Percentiles rank a stretch among this genome's conserved stretches.
phyloP scores from a whole-genome alignment of 2,797 vertebrate species.

The Tympanoctomys barrerae region DNA sequence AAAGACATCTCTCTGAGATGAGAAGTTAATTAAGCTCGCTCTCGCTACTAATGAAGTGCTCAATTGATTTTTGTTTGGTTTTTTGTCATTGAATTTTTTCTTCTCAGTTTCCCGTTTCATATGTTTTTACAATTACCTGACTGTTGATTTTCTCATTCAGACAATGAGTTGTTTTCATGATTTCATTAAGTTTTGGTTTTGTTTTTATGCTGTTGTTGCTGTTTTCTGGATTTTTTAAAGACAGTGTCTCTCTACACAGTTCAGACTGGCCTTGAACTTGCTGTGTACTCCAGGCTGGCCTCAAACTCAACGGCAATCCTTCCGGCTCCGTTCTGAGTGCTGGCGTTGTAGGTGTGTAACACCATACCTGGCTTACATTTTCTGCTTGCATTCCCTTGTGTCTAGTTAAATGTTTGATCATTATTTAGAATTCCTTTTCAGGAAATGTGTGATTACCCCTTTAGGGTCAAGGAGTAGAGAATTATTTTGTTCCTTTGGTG shows the following conservation, averaged over 20 bases:
- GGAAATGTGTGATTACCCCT: background rate
- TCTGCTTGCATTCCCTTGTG: background rate
- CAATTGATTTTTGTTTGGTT: background rate
- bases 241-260: background rate
- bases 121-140: background rate
- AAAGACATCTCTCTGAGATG: background rate
- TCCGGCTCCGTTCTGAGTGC: background rate
- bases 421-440: background rate
- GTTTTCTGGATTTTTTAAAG: background rate
- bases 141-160: background rate
- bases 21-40: background rate
- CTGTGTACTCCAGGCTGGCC: background rate
- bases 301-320: background rate
- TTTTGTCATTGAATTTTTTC: background rate
- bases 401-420: background rate
- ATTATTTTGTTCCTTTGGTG: background rate
- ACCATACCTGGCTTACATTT: background rate
- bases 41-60: background rate
- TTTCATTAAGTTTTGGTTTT: background rate
- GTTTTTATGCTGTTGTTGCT: background rate
- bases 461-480: background rate
- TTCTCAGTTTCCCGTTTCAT: background rate
- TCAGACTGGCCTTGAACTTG: background rate
- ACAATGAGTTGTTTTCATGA: background rate
- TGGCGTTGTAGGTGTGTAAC: background rate